Percentiles rank a stretch among this genome's conserved stretches.
Evolutionary conservation across 2,113 vertebrate species (phyloP).

Genomic region (Sceloporus tristichus): DNA sequence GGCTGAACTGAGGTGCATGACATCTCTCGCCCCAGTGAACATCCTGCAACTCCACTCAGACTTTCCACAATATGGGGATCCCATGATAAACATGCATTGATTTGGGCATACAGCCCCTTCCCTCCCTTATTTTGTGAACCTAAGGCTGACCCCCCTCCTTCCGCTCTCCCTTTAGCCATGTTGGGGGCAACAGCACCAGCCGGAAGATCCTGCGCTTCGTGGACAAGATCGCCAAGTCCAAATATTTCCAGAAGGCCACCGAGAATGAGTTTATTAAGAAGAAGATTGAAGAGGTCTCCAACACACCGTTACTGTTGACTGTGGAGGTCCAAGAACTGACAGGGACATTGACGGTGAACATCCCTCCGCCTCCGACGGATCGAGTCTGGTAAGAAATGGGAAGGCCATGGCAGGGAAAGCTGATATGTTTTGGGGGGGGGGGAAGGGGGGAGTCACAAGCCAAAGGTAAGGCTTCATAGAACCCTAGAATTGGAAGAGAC

Average conservation of each 20-base stretch:
- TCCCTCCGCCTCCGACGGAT: constrained; percentile 88
- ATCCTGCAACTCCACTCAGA: background rate
- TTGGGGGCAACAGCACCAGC: constrained; percentile 81
- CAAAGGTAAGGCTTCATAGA: background rate
- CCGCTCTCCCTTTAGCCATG: constrained; percentile 49
- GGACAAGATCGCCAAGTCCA: constrained; percentile 91
- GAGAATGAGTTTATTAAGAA: constrained; percentile 92
- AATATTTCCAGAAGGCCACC: constrained; percentile 89
- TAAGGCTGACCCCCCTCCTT: background rate
- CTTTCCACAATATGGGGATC: too few species aligned
- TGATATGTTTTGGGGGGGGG: background rate
- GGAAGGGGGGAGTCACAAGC: background rate
- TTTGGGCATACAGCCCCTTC: background rate
- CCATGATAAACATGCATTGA: background rate
- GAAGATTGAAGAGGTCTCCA: constrained; percentile 93
- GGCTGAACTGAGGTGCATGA: background rate
- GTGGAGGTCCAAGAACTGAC: constrained; percentile 90
- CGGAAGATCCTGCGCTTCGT: constrained; percentile 88
- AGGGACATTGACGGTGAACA: constrained; percentile 84
- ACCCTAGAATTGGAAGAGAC: too few species aligned
- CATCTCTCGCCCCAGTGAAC: background rate
- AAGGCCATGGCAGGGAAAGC: too few species aligned
- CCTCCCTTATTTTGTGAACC: background rate
- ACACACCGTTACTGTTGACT: constrained; percentile 86
- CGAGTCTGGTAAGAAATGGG: constrained; percentile 84